phyloP scores from a whole-genome alignment of 2,888 invertebrate genomes.

The Cosmorhoe ocellata region DNA sequence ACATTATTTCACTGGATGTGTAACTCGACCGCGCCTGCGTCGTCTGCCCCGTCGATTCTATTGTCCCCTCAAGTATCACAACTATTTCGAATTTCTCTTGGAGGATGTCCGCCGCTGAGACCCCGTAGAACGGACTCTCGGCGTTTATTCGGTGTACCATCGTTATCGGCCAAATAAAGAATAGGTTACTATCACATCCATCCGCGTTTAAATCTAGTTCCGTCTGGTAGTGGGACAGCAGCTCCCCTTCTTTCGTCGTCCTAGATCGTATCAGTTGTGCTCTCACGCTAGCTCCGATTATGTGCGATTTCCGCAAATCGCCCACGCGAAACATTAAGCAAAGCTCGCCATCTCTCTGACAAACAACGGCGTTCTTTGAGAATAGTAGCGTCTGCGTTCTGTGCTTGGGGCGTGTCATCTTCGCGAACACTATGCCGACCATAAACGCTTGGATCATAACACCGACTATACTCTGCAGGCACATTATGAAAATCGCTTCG shows the following conservation, averaged over 20 bases:
- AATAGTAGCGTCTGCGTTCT: slow-evolving; percentile 95
- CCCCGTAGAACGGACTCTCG: slow-evolving; percentile 91
- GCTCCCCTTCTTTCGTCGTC: slow-evolving; percentile 93
- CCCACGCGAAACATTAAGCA: slow-evolving; percentile 94
- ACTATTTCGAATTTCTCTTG: slow-evolving; percentile 92
- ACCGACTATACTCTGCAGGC: slow-evolving; percentile 93
- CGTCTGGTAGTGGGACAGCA: slow-evolving; percentile 90
- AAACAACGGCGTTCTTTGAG: slow-evolving; percentile 91
- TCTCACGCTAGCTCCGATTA: slow-evolving; percentile 93
- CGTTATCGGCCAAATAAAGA: slow-evolving; percentile 97
- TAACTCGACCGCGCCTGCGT: slow-evolving; percentile 90
- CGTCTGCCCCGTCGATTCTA: slow-evolving; percentile 90
- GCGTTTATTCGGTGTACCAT: slow-evolving; percentile 93
- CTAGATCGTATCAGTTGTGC: slow-evolving; percentile 92
- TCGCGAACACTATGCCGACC: slow-evolving; percentile 94
- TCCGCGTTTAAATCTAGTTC: slow-evolving; percentile 87
- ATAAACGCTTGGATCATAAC: slow-evolving; percentile 91
- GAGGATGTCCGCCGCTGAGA: slow-evolving; percentile 91
- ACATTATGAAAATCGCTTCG: slow-evolving; percentile 94
- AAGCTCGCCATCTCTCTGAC: slow-evolving; percentile 91
- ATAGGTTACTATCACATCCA: slow-evolving; percentile 91
- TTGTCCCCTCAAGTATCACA: slow-evolving; percentile 91
- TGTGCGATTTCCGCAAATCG: slow-evolving; percentile 94
- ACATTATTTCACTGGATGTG: slow-evolving; percentile 89
- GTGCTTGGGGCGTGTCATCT: slow-evolving; percentile 95